phyloP scores from a whole-genome alignment of 1,140 invertebrate species.

The Stegodyphus mimosarum region DNA sequence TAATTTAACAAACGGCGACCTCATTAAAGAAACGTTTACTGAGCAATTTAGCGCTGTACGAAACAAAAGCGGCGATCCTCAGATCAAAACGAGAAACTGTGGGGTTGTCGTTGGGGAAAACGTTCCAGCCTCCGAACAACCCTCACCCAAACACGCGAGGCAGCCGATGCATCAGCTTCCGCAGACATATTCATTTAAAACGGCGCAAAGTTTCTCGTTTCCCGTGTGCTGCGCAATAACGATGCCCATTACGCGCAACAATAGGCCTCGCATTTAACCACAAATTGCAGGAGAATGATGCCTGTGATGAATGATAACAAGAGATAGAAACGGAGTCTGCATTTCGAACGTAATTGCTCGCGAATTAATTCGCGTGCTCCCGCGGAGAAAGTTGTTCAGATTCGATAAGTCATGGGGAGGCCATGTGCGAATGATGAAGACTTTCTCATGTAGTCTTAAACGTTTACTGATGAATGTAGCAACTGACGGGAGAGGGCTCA shows the following conservation, averaged over 20 bases:
- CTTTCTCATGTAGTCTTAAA: slow-evolving; percentile 38
- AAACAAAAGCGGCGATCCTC: too few species aligned
- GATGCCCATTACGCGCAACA: slow-evolving; percentile 58
- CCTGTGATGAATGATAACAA: slow-evolving; percentile 49
- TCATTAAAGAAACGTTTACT: too few species aligned
- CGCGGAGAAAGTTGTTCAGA: slow-evolving; percentile 51
- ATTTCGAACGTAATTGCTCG: slow-evolving; percentile 46
- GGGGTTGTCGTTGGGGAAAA: too few species aligned
- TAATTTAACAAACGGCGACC: too few species aligned
- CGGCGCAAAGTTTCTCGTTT: neutral
- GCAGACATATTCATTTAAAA: slow-evolving; percentile 21
- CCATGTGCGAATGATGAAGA: slow-evolving; percentile 58
- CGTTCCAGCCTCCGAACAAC: too few species aligned
- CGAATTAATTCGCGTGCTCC: slow-evolving; percentile 56
- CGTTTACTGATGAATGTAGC: neutral
- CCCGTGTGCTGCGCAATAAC: slow-evolving; percentile 34
- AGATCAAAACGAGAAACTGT: too few species aligned
- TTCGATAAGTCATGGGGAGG: slow-evolving; percentile 55
- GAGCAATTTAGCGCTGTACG: too few species aligned
- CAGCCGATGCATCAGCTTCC: neutral
- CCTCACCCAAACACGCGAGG: too few species aligned
- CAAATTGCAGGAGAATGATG: slow-evolving; percentile 11
- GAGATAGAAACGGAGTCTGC: slow-evolving; percentile 37
- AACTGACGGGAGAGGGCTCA: neutral
- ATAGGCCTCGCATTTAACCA: slow-evolving; percentile 4